Evolutionary conservation across 2,888 invertebrate species (phyloP).

Genomic region (Volucella inflata): DNA sequence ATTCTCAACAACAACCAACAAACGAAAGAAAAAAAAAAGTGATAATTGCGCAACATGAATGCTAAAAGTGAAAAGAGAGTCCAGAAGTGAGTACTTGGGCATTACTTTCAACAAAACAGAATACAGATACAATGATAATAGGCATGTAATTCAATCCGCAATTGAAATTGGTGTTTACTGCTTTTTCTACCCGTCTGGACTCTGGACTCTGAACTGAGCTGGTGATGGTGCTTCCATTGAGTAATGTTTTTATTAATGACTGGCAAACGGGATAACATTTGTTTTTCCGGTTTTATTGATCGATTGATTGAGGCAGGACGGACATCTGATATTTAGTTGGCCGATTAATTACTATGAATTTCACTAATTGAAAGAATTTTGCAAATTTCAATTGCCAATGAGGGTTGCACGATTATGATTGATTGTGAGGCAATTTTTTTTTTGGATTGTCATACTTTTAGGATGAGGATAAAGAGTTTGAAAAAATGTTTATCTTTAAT

Average conservation of each 20-base stretch:
- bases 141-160: constrained; percentile 66
- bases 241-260: constrained; percentile 29
- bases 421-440: not conserved
- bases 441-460: too few relatives aligned
- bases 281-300: constrained; percentile 55
- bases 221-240: not conserved
- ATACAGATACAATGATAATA: constrained; percentile 14
- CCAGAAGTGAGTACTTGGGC: not conserved
- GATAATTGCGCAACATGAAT: constrained; percentile 42
- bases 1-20: too few relatives aligned
- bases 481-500: too few relatives aligned
- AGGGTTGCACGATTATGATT: not conserved
- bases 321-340: constrained; percentile 18
- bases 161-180: constrained; percentile 40
- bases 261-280: constrained; percentile 2
- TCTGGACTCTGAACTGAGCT: not conserved
- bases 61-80: constrained; percentile 19
- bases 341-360: constrained; percentile 48
- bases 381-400: constrained; percentile 3
- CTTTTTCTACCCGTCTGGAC: not conserved
- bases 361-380: constrained; percentile 51
- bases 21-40: constrained; percentile 53
- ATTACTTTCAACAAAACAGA: not conserved
- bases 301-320: constrained; percentile 18
- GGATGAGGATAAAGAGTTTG: too few relatives aligned